These are phyloP conservation scores for Notocelia uddmanniana DNA, from an alignment of 2,888 invertebrate species.

Conservation along the genomic window DNA sequence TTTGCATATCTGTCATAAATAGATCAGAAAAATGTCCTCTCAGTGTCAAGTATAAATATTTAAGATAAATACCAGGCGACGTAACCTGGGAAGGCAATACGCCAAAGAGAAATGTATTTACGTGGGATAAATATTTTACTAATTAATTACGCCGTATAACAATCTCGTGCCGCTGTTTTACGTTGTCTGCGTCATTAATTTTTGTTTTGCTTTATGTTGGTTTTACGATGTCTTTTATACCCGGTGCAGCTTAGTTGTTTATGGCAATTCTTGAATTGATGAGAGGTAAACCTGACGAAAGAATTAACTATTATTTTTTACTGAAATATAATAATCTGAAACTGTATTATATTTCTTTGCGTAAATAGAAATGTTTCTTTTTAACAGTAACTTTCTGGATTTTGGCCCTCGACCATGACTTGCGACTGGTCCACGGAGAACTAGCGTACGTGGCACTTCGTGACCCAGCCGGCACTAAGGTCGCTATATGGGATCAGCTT, in stretches of 20 bases:
- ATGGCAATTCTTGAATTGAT: slow-evolving; percentile 61
- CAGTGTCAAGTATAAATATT: background rate
- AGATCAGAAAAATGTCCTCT: background rate
- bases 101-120: slow-evolving; percentile 1
- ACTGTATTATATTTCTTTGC: background rate
- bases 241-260: slow-evolving; percentile 62
- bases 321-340: too few species aligned
- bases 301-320: background rate
- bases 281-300: slow-evolving; percentile 55
- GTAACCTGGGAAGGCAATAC: background rate
- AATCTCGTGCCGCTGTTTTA: slow-evolving; percentile 57
- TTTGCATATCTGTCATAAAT: too few species aligned
- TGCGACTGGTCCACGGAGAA: slow-evolving; percentile 85
- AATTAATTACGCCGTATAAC: slow-evolving; percentile 42
- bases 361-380: slow-evolving; percentile 48
- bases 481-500: slow-evolving; percentile 88
- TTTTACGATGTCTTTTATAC: slow-evolving; percentile 68
- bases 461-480: slow-evolving; percentile 88
- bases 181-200: slow-evolving; percentile 60
- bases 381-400: slow-evolving; percentile 89
- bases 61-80: background rate
- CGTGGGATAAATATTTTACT: slow-evolving; percentile 17
- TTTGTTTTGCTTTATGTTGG: slow-evolving; percentile 61
- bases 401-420: slow-evolving; percentile 87
- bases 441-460: slow-evolving; percentile 86